Conservation (phyloP, 2,888 invertebrate genomes). For the Bellardia bayeri region DNA sequence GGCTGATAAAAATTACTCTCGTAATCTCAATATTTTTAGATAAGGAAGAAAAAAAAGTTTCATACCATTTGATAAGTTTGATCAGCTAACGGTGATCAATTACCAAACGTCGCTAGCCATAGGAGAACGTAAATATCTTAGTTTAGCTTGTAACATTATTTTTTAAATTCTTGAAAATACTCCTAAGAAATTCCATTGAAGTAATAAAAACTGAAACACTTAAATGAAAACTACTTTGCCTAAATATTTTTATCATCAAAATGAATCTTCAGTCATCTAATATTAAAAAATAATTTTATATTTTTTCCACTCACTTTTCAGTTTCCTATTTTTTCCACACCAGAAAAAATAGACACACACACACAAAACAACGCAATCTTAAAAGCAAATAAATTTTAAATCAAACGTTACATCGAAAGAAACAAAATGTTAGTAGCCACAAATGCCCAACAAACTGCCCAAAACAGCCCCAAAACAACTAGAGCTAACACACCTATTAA, state of each 20-base stretch:
- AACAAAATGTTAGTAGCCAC: slow-evolving; percentile 73
- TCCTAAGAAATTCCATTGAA: neutral
- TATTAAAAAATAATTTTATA: slow-evolving; percentile 12
- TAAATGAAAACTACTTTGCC: slow-evolving; percentile 52
- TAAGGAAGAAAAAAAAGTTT: slow-evolving; percentile 38
- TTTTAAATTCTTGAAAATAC: neutral
- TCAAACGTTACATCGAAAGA: slow-evolving; percentile 30
- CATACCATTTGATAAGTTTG: slow-evolving; percentile 1
- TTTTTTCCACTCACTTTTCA: slow-evolving; percentile 4
- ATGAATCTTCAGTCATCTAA: slow-evolving; percentile 55
- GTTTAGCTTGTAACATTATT: neutral
- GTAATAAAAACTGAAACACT: neutral
- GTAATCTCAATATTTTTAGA: slow-evolving; percentile 36
- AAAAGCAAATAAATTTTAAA: neutral
- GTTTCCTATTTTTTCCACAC: slow-evolving; percentile 37
- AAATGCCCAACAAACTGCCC: slow-evolving; percentile 58
- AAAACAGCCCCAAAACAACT: slow-evolving; percentile 57
- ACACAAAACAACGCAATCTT: slow-evolving; percentile 21
- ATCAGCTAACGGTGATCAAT: slow-evolving; percentile 23
- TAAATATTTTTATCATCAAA: slow-evolving; percentile 32
- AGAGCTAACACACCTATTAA: slow-evolving; percentile 73
- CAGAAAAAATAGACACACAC: neutral
- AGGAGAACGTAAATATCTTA: slow-evolving; percentile 23
- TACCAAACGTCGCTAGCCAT: neutral
- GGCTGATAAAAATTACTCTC: slow-evolving; percentile 42